Conservation (phyloP, 1,140 invertebrate genomes). For the Aradophagus sp. region DNA sequence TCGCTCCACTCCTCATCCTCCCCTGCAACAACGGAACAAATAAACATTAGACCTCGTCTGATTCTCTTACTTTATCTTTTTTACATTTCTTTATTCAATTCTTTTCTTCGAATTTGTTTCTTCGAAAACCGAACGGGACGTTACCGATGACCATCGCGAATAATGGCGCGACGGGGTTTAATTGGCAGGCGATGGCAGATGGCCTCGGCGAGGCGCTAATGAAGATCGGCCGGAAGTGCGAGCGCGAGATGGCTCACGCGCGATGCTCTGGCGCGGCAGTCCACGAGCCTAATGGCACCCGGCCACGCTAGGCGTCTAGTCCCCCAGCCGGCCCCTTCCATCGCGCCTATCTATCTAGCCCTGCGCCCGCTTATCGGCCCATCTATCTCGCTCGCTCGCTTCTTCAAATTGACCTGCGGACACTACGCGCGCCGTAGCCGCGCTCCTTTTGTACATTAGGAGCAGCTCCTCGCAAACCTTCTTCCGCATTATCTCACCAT, state of each 20-base stretch:
- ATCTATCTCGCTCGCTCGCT: constrained; percentile 53
- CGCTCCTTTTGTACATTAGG: constrained; percentile 35
- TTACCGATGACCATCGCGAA: constrained; percentile 49
- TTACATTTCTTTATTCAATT: too few species aligned
- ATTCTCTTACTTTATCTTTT: too few species aligned
- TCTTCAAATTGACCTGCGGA: constrained; percentile 49
- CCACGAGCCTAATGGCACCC: constrained; percentile 68
- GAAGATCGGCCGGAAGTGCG: constrained; percentile 48
- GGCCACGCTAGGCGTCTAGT: constrained; percentile 60
- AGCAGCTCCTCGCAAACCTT: constrained; percentile 22
- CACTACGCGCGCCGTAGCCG: constrained; percentile 27
- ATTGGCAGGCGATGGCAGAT: constrained; percentile 15
- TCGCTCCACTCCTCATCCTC: constrained; percentile 76
- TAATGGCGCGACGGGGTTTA: constrained; percentile 32
- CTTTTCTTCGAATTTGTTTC: too few species aligned
- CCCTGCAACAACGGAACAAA: constrained; percentile 63
- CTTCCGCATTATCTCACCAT: constrained; percentile 30
- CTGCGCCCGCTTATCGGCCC: constrained; percentile 36
- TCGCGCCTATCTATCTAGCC: constrained; percentile 41
- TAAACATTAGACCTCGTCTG: too few species aligned
- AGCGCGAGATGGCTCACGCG: constrained; percentile 23
- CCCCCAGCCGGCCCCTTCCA: constrained; percentile 30
- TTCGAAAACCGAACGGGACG: constrained; percentile 43
- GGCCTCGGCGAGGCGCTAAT: constrained; percentile 42
- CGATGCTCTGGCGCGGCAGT: constrained; percentile 64